Conservation (phyloP, 2,113 vertebrate genomes). For the Trematomus loennbergii region DNA sequence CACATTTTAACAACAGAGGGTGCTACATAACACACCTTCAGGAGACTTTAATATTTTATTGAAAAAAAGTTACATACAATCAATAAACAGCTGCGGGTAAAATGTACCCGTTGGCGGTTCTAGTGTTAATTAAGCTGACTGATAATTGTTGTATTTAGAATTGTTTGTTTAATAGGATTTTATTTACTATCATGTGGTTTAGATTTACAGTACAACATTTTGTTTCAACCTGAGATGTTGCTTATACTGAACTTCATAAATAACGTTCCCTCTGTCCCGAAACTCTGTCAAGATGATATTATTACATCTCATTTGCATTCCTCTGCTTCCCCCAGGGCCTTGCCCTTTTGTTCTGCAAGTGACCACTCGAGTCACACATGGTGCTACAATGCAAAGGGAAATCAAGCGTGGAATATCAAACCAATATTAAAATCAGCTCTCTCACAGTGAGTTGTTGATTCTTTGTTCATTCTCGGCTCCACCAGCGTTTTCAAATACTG, state of each 20-base stretch:
- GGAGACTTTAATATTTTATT: too few species aligned
- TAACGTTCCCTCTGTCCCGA: background rate
- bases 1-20: too few species aligned
- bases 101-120: too few species aligned
- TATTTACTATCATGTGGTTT: too few species aligned
- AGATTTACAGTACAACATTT: background rate
- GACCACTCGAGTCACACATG: background rate
- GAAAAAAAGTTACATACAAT: too few species aligned
- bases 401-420: background rate
- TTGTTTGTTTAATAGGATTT: too few species aligned
- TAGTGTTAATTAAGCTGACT: too few species aligned
- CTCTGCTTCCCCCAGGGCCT: background rate
- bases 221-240: too few species aligned
- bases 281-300: background rate
- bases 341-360: background rate
- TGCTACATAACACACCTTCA: too few species aligned
- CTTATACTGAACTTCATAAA: background rate
- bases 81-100: too few species aligned
- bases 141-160: too few species aligned
- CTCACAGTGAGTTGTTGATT: background rate
- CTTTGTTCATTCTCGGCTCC: too few species aligned
- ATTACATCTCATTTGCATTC: slow-evolving; percentile 4
- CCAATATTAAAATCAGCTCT: background rate
- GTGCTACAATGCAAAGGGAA: background rate
- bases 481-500: background rate